Evolutionary conservation across 2,888 invertebrate genomes (phyloP), one percentile per base, ranked within the genome.

Genomic region (Papilio protenor): DNA sequence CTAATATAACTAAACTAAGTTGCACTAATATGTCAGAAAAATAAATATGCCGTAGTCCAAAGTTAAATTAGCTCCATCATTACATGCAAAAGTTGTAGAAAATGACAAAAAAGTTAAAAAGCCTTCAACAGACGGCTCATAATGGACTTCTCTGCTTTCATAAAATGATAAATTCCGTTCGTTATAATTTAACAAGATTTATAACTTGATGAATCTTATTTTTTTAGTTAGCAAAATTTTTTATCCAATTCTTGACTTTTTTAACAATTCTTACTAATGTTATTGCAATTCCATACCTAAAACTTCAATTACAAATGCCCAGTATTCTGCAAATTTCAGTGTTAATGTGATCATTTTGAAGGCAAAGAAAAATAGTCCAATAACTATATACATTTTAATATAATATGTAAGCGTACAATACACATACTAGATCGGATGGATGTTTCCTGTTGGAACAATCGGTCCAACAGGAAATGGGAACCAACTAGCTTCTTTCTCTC

Each of bases 81-180:
- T 71, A 71, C 70, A 21, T 14, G 49, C 70, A 11, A 23, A 71
- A 49, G 4, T 71, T 16, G n/a, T 4, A 10, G 12, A 49, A 49
- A 71, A 71, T 49, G 49, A 71, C 49, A 71, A 71, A 47, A 47
- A 49, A 23, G 23, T 71, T 49, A 71, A 23, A 27, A 23, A 71
- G 49, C 21, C 21, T 21, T 70, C 40, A 40, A 27, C 66, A 11
- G 40, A 2, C n/a, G 71, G 23, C 23, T 71, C 16, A 45, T 71
- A 71, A 71, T 49, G 71, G 71, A 49, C 71, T 71, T 49, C 71
- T 71, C n/a, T 71, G 71, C 71, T 49, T 52, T 71, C 23, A 71
- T 23, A 52, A 71, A 71, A 49, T 49, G 47, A 71, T 27, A 71
- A 71, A 71, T 16, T 40, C 70, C 27, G 6, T 49, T 71, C 49